Evolutionary conservation across 2,797 vertebrate genomes (phyloP), one percentile per base, ranked within the genome.

Genomic region (Bradypus variegatus): DNA sequence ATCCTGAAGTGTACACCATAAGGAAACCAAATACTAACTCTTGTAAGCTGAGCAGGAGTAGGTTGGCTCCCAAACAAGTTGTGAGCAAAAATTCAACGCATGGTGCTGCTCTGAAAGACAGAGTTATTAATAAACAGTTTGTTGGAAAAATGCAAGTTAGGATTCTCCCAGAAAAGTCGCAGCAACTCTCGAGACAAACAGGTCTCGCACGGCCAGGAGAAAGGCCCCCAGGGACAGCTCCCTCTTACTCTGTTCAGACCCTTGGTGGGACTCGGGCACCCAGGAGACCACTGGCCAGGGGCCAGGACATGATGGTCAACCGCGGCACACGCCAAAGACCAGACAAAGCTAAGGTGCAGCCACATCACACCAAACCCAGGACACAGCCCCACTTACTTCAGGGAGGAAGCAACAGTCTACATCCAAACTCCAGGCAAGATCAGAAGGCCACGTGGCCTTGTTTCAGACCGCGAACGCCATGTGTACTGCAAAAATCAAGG

Each of bases 371-470:
- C 23, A 93, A 70, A 38, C 50, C 88, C 76, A 79, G 38, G 21
- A 72, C 62, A 27, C 25, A 76, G 8, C 2, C 78, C 0, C 3
- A 0, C 3, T 0, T 2, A 0, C 25, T 45, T 29, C 90, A 25
- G 2, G n/a, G 0, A 50, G 88, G 16, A 53, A 13, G 2, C 33
- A 38, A 65, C 3, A 67, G 82, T 65, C 87, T 55, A 69, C 36
- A 45, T 27, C 8, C 41, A 36, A 41, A 19, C 53, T 9, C 3
- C 41, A 86, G 76, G 27, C 69, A 67, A 64, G 31, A 89, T n/a
- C 70, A 13, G 2, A 92, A 92, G 6, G 3, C 55, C 6, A 70
- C 29, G 12, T 91, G 79, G 8, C 14, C 89, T 67, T 27, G 0
- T 2, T 25, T 82, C 64, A 83, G 86, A 50, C 75, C 76, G 81